Conservation (phyloP, 1,140 invertebrate species). For the Penaeus chinensis region DNA sequence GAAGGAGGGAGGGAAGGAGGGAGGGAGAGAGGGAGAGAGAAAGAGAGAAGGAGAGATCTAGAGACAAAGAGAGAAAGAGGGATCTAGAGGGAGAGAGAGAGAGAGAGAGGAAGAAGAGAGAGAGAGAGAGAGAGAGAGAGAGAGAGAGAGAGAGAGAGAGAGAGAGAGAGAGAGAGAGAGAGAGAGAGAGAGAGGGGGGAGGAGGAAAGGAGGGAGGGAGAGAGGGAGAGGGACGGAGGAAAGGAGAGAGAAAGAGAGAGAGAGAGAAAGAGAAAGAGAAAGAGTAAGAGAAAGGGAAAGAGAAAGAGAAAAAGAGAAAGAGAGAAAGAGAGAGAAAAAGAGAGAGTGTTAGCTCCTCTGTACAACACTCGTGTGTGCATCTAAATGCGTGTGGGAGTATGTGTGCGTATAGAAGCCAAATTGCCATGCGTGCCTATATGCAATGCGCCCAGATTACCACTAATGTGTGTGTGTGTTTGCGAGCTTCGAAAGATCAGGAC, state of each 20-base stretch:
- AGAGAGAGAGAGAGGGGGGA: not conserved
- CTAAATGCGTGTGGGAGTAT: too few relatives aligned
- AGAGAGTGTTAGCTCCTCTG: too few relatives aligned
- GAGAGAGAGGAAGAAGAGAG: not conserved
- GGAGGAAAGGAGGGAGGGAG: too few relatives aligned
- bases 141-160: not conserved
- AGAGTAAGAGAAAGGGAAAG: too few relatives aligned
- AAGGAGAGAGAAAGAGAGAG: not conserved
- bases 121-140: not conserved
- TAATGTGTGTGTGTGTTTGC: too few relatives aligned
- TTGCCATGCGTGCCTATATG: too few relatives aligned
- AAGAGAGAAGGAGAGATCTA: not conserved
- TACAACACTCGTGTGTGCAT: too few relatives aligned
- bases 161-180: not conserved
- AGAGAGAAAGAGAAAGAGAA: not conserved
- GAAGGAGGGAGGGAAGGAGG: not conserved
- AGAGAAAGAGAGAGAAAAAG: too few relatives aligned
- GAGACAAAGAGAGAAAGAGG: too few relatives aligned
- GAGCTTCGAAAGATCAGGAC: too few relatives aligned
- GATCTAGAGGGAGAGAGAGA: not conserved
- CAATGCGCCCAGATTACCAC: too few relatives aligned
- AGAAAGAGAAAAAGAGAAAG: too few relatives aligned
- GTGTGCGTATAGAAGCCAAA: not conserved
- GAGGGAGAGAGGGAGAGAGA: not conserved
- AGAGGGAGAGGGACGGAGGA: not conserved